phyloP scores from a whole-genome alignment of 2,888 invertebrate genomes.

The Lycophotia porphyrea region DNA sequence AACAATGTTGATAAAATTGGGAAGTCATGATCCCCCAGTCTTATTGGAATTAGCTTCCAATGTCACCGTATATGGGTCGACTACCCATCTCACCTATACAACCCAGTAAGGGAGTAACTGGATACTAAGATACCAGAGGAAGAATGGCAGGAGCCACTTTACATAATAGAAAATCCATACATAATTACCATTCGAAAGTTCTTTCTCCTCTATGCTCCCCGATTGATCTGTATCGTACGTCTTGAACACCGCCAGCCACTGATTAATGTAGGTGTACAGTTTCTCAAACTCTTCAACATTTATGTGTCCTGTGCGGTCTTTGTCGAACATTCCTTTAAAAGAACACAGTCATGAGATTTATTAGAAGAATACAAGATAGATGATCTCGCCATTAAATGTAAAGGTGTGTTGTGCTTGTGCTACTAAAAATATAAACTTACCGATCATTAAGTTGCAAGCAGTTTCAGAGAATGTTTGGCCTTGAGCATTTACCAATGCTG shows the following conservation, averaged over 20 bases:
- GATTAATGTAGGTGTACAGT: slow-evolving; percentile 96
- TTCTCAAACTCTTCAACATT: slow-evolving; percentile 96
- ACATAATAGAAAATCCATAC: neutral
- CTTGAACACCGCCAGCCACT: slow-evolving; percentile 96
- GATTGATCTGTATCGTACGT: slow-evolving; percentile 96
- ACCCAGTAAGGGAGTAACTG: neutral
- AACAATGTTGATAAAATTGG: neutral
- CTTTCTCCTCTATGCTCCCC: slow-evolving; percentile 95
- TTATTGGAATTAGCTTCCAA: neutral
- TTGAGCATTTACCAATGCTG: slow-evolving; percentile 96
- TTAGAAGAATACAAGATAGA: neutral
- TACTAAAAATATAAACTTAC: slow-evolving; percentile 78
- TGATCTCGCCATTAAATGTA: neutral
- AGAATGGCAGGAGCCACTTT: neutral
- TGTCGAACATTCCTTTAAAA: slow-evolving; percentile 95
- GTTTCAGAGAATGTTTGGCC: slow-evolving; percentile 95
- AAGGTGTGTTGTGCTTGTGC: neutral
- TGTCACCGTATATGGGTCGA: neutral
- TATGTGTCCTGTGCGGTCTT: slow-evolving; percentile 95
- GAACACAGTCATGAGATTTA: neutral
- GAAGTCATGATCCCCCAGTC: neutral
- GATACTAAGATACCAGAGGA: neutral
- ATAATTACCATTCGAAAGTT: slow-evolving; percentile 92
- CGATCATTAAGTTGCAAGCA: slow-evolving; percentile 96
- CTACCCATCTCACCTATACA: neutral